Evolutionary conservation across 2,113 vertebrate species (phyloP), one percentile per base, ranked within the genome.

Genomic region (Strix uralensis): DNA sequence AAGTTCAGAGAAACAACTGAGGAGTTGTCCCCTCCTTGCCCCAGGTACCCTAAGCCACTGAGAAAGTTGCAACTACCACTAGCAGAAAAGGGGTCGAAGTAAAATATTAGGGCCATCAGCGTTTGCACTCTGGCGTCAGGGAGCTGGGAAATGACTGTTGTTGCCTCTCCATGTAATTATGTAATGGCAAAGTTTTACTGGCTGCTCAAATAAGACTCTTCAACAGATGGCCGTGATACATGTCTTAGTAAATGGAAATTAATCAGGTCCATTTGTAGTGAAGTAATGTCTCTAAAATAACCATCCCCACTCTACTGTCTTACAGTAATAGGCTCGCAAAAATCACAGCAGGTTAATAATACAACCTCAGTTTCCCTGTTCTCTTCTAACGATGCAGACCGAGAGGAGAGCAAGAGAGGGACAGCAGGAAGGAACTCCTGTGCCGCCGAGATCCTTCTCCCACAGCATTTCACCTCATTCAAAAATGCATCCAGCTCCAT

Each of bases 281-380:
- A 98, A 95, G 97, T 98, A 95, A 98, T 63, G 97, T 98, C 98
- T 98, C 96, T 55, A 90, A 81, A 97, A 90, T 61, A 69, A 78
- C 93, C 34, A 27, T 57, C 77, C 59, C 78, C 11, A 25, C 47
- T 75, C 88, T 67, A 74, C 81, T 54, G 47, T 82, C 87, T 88
- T 69, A 73, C 57, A 86, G 95, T 55, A 94, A 71, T 27, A 66
- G 29, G 7, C 66, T 81, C 55, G 4, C 59, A 88, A 95, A 97
- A 97, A 88, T 26, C 47, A 36, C 72, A 42, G 49, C 91, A 84
- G 77, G 54, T 40, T 71, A 55, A 51, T 46, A 74, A 66, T 40
- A 71, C 34, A 55, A 14, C 13, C 85, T 49, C 38, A 44, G 5
- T 38, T 46, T 38, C 54, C 10, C 51, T 59, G 5, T 4, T 42